Evolutionary conservation across 2,888 invertebrate genomes (phyloP), one percentile per base, ranked within the genome.

Genomic region (Adelphocoris suturalis): DNA sequence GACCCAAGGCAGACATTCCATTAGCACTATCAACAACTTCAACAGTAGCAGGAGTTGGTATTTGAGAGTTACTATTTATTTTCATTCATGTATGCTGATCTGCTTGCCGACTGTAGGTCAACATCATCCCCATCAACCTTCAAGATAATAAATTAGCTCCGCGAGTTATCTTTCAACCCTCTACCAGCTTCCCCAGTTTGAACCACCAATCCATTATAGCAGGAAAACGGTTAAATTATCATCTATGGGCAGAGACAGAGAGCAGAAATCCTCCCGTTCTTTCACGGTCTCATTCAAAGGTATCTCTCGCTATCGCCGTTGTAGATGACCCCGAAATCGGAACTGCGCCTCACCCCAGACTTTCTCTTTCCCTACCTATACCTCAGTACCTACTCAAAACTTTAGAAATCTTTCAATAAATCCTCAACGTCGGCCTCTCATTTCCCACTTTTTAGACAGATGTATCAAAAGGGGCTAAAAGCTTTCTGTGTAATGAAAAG

Each of bases 401-500:
- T 85, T 85, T 57, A 57, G 57, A 85, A 85, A 85, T 85, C 85
- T 57, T 85, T 57, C 85, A 85, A 85, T 85, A 57, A 57, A 85
- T 37, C 82, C 55, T 85, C 85, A 52, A 85, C 61, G 37, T 85
- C 28, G 47, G 55, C 37, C 57, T 61, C 57, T 85, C 57, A 57
- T 85, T 85, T 85, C 57, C 57, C 46, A 82, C 82, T 37, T 82
- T 52, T 82, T 82, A 52, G 48, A 48, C 48, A 82, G 82, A 55
- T 28, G 82, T 48, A 55, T 52, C 48, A 82, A 82, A 82, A 85
- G 57, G 55, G 85, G n/a, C n/a, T 82, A 57, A 57, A 85, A 85
- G 85, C 85, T 85, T 85, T 85, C 85, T 85, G 55, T 85, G 28
- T 85, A 85, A 85, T 85, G 85, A 85, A 85, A 85, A 85, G 85